These are phyloP conservation scores for Rhinolophus sinicus DNA, from an alignment of 2,113 vertebrate species.

Conservation along the genomic window DNA sequence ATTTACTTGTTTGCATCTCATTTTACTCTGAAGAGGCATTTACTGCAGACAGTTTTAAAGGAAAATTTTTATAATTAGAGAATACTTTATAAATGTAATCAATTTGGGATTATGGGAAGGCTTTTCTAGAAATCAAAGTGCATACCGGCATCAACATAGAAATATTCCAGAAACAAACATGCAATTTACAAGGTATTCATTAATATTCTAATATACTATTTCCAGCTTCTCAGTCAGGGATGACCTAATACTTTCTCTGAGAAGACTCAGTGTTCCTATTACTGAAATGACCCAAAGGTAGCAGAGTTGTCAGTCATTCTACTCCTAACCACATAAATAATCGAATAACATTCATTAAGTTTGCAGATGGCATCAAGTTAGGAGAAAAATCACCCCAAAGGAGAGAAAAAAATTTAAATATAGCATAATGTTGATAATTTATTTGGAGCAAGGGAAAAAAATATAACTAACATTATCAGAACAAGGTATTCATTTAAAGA, in stretches of 20 bases:
- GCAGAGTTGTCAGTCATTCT: neutral
- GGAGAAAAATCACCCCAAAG: conserved; percentile 44
- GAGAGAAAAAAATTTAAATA: conserved; percentile 6
- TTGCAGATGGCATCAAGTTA: conserved; percentile 60
- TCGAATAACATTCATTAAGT: conserved; percentile 63
- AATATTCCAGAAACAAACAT: conserved; percentile 64
- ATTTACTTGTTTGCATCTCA: conserved; percentile 59
- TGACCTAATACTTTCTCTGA: conserved; percentile 13
- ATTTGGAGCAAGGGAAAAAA: conserved; percentile 60
- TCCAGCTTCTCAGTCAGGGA: conserved; percentile 47
- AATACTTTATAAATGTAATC: conserved; percentile 64
- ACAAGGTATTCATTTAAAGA: neutral
- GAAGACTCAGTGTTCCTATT: conserved; percentile 42
- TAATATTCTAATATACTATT: conserved; percentile 66
- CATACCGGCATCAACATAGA: conserved; percentile 54
- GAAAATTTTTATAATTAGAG: conserved; percentile 68
- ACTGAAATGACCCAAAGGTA: conserved; percentile 52
- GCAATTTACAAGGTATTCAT: conserved; percentile 57
- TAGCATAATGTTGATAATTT: conserved; percentile 65
- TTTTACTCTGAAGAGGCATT: conserved; percentile 69
- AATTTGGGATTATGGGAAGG: conserved; percentile 56
- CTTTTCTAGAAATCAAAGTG: conserved; percentile 66
- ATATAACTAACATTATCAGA: conserved; percentile 42
- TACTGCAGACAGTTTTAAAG: conserved; percentile 57
- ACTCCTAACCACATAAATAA: conserved; percentile 46